A percentile compares a stretch with the other conserved stretches of the same genome.
Conservation (phyloP, 1,140 invertebrate genomes). For the Lucilia sericata region DNA sequence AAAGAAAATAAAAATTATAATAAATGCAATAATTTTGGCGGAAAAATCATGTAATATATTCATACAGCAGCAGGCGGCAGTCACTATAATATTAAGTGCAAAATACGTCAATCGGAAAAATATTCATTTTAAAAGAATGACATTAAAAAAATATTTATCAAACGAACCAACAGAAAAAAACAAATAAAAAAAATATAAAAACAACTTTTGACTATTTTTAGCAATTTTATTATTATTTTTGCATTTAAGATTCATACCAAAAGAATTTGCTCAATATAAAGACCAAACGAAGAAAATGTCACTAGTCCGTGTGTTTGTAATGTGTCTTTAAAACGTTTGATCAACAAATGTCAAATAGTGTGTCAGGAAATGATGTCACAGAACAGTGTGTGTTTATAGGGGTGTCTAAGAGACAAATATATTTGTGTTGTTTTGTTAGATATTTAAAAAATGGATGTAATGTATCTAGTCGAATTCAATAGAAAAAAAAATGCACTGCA, state of each 20-base stretch:
- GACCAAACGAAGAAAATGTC: neutral
- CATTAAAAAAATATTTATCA: neutral
- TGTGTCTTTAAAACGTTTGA: too few species aligned
- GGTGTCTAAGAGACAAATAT: too few species aligned
- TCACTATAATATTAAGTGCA: neutral
- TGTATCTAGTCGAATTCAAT: too few species aligned
- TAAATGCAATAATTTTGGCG: too few species aligned
- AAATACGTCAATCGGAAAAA: conserved; percentile 9
- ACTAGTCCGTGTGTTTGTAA: neutral
- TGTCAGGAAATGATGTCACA: conserved; percentile 4
- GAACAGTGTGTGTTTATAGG: too few species aligned
- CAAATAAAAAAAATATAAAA: neutral
- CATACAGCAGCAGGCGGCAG: neutral
- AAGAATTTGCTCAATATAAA: neutral
- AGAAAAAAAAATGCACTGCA: too few species aligned
- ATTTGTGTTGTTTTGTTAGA: too few species aligned
- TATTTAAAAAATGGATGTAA: too few species aligned
- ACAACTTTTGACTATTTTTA: neutral
- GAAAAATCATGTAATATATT: neutral
- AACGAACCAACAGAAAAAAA: neutral
- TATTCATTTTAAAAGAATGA: neutral
- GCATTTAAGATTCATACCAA: neutral
- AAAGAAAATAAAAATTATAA: neutral
- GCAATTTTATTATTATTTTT: neutral
- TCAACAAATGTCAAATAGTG: neutral